Percentiles rank a stretch among this genome's conserved stretches.
Conservation (phyloP, 2,888 invertebrate genomes). For the Cheilosia impressa region DNA sequence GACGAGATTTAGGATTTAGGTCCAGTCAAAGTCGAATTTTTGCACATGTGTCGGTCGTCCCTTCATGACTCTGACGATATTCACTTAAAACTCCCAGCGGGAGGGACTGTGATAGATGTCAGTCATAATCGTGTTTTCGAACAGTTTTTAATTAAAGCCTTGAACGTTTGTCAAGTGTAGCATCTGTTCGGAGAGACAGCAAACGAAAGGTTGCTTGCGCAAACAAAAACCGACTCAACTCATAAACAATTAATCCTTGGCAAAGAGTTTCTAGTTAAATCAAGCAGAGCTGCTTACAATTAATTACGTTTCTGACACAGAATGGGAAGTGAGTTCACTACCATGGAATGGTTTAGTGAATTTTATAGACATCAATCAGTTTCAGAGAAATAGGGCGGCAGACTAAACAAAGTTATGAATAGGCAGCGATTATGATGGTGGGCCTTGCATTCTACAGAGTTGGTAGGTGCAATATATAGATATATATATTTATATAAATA, state of each 20-base stretch:
- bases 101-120: not conserved
- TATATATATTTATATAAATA: too few relatives aligned
- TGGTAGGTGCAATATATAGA: too few relatives aligned
- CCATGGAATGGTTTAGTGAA: too few relatives aligned
- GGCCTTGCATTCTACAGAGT: too few relatives aligned
- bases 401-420: too few relatives aligned
- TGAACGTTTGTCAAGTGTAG: constrained; percentile 20
- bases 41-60: not conserved
- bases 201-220: not conserved
- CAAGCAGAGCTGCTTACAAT: not conserved
- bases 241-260: constrained; percentile 23
- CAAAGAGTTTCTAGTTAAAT: not conserved
- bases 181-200: constrained; percentile 5
- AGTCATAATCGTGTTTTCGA: constrained; percentile 22
- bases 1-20: not conserved
- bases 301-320: not conserved
- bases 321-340: too few relatives aligned
- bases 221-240: not conserved
- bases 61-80: not conserved
- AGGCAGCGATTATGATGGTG: too few relatives aligned
- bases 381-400: too few relatives aligned
- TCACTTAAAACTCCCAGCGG: not conserved
- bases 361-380: too few relatives aligned
- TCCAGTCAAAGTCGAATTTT: not conserved
- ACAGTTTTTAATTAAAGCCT: constrained; percentile 37